Base-by-base conservation (phyloP, 2,113 vertebrate species). In the Notothenia coriiceps region DNA sequence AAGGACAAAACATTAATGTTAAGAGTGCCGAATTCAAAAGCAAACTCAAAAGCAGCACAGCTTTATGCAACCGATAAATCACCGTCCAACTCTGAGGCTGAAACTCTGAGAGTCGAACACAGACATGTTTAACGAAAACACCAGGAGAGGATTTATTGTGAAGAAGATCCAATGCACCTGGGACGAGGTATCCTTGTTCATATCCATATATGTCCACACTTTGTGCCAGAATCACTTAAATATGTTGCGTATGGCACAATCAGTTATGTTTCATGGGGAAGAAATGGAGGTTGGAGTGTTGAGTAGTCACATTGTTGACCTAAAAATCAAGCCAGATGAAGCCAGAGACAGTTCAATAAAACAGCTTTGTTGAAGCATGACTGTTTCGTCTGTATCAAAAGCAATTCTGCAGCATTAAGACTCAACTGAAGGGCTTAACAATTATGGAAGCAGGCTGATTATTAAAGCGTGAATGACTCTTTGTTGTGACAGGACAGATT, bases 1-100 rank as follows among this genome's bases (percentile, higher is more conserved):
- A 81, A 85, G 74, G 77, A 74, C 67, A 17, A 83, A 60, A 10
- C 17, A 40, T 40, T 40, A 6, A 7, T 8, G 7, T 40, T 40
- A 7, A 2, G 60, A 65, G 60, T 2, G 9, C 51, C 54, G n/a
- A 62, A 74, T 84, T 62, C 14, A 66, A 68, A 61, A 18, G 15
- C 66, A 40, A 67, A 56, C 63, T 52, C 49, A 18, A 8, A 40
- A 6, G 35, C n/a, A 13, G 56, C 40, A 2, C 1, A 29, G 70
- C 52, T 40, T n/a, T 2, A 40, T 2, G 10, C 59, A 22, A 50
- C 11, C 3, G 33, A 1, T 43, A 66, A 77, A 55, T 3, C 20
- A 0, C 46, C 40, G 10, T 57, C 49, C 6, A 14, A 6, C 25
- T 52, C 15, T n/a, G n/a, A 2, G 15, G 60, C 44, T n/a, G 14